Evolutionary conservation across 2,888 invertebrate genomes (phyloP), one percentile per base, ranked within the genome.

Genomic region (Hipparchia semele): DNA sequence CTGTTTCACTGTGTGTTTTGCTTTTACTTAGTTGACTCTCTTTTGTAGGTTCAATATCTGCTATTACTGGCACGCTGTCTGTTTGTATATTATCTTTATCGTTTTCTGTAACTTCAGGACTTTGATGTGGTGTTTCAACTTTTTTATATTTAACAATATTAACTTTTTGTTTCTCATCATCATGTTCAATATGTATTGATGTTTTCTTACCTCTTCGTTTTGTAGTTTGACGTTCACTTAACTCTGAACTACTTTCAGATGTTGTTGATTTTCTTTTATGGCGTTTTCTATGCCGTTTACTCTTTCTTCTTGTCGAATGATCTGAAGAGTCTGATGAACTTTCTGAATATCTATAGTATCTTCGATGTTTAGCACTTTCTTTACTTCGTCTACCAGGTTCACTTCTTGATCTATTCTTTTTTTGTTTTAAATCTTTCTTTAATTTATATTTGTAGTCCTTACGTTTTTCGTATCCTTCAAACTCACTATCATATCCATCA

Each of bases 401-500:
- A 82, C 94, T 92, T 83, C 89, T 94, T 2, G 95, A 95, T 80
- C 94, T 84, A 79, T 81, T 88, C 80, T 92, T 93, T 78, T 87
- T 81, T 45, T 74, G 76, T 70, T 71, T 90, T 60, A 86, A 82
- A 75, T 79, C 75, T 78, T 76, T 88, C 76, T 79, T 85, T 68
- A 85, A 79, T 77, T 84, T 90, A 70, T 80, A 84, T 58, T 87
- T 87, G 45, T 83, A 78, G 13, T 83, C 80, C 56, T 82, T 81
- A 71, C 84, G 81, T 79, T 84, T 86, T 59, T 81, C 80, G 73
- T 84, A 78, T 39, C 80, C 85, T 77, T 92, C 92, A 65, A 85
- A 76, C 78, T 94, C 94, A 73, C 86, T 92, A 71, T 94, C 94
- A 74, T 93, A 94, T 10, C 94, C 94, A 80, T 94, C 94, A 81